These are phyloP conservation scores for Dysdera silvatica DNA, from an alignment of 1,140 invertebrate genomes.

Conservation along the genomic window DNA sequence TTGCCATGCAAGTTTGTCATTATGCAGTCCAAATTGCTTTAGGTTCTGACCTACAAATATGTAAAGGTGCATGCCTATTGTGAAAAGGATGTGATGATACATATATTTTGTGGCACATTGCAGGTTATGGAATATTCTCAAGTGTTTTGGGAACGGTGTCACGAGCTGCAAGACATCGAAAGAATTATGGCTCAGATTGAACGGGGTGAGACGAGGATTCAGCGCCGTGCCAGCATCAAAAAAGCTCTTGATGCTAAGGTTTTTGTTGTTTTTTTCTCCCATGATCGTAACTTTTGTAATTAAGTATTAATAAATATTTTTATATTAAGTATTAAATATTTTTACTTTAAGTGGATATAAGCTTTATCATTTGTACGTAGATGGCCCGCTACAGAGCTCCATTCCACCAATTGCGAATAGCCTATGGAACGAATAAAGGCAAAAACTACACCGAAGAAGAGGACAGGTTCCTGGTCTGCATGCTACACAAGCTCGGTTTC, in stretches of 20 bases:
- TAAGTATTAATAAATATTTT: neutral
- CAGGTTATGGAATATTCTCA: conserved; percentile 82
- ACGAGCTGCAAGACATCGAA: conserved; percentile 86
- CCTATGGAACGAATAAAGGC: conserved; percentile 96
- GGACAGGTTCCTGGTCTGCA: conserved; percentile 95
- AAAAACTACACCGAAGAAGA: conserved; percentile 99
- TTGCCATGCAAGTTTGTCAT: too few species aligned
- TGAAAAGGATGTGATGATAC: too few species aligned
- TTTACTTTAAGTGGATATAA: neutral
- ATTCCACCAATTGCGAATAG: conserved; percentile 93
- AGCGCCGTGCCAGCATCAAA: conserved; percentile 89
- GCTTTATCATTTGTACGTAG: conserved; percentile 37
- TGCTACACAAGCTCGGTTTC: conserved; percentile 96
- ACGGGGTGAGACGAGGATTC: conserved; percentile 93
- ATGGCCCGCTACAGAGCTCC: conserved; percentile 95
- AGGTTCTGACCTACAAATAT: too few species aligned
- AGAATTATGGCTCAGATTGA: conserved; percentile 97
- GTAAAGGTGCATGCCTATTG: too few species aligned
- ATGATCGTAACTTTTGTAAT: neutral
- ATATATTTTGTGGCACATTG: too few species aligned
- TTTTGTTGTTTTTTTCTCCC: neutral
- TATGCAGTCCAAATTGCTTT: too few species aligned
- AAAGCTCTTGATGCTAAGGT: conserved; percentile 92
- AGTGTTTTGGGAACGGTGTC: conserved; percentile 97
- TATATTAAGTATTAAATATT: neutral